Base-by-base conservation (phyloP, 2,888 invertebrate genomes). In the Ditylenchus weischeri region DNA sequence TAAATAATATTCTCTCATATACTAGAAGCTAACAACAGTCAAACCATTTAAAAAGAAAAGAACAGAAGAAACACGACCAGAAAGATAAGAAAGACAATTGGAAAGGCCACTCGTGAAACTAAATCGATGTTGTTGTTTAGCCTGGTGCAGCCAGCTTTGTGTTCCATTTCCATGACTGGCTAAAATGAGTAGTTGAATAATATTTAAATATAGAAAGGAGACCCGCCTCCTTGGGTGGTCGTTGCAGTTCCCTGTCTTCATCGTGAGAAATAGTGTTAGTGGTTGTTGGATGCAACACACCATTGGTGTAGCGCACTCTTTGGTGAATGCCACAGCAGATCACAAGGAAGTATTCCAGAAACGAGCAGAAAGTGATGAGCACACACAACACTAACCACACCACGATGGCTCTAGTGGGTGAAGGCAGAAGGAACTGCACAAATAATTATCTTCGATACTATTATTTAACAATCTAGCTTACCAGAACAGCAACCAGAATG, bases 401-500 rank as follows among this genome's bases (percentile, higher is more conserved):
- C 43, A 66, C 64, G 23, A 64, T 36, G 13, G 71, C 72, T 23
- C 62, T 36, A 1, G 62, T 48, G 43, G 62, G 65, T 15, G 51
- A 35, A 18, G 64, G 51, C 13, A 54, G 15, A 48, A 70, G 49
- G 50, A 64, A 2, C 64, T 43, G 48, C n/a, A 76, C 63, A 65
- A 66, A 13, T 13, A 67, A 61, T n/a, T 11, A 35, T 69, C 47
- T 15, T 43, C 66, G 2, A 51, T 15, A 18, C 48, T 19, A 21
- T 13, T 36, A 47, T 29, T 29, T 29, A 29, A 29, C 23, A 29
- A 19, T 6, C 11, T 35, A 35, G 23, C 62, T 63, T 29, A 71
- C 71, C 50, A 79, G 74, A 50, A 81, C 70, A 7, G 87, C 90
- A 91, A 77, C 74, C 61, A 81, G 76, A 58, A 82, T 75, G 66